Base-by-base conservation (phyloP, 2,888 invertebrate species). In the Mesochorus sp. region DNA sequence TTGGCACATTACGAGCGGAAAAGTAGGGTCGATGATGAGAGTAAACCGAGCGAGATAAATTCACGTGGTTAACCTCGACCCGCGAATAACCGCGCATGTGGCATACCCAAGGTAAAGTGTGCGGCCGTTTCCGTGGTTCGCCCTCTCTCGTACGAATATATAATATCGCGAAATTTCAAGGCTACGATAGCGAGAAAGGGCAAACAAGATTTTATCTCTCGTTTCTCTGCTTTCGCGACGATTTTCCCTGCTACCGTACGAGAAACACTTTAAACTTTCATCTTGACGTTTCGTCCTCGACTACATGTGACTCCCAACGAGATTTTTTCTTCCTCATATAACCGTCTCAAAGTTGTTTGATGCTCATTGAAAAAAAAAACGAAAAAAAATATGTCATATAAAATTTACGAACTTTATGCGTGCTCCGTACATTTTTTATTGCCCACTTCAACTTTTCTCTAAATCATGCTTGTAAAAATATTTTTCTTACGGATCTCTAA, bases 21-120 rank as follows among this genome's bases (percentile, higher is more conserved):
- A 12, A 49, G 57, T 49, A 51, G 14, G 8, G 28, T 31, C 61
- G 59, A 67, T 74, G 67, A 67, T 31, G 62, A 75, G 37, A 55
- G 34, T 34, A 75, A 12, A 59, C 70, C 57, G 57, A 76, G 64
- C 57, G 31, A 57, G 57, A 57, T 42, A 66, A 64, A 70, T 76
- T 76, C 70, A 39, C 57, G 76, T 51, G 64, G 70, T 76, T 76
- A 70, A 76, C 76, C 70, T 76, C 76, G 70, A 76, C 76, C 76
- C 70, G 19, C 10, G 31, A 70, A 59, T 64, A 70, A 71, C 61
- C 31, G 31, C 62, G 19, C 39, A 28, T 31, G 26, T 26, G 47
- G 47, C 57, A 55, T 55, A 12, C 37, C 47, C 42, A 70, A 64
- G 76, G 70, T 64, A 64, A 76, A 76, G 70, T 57, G 70, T 31